Base-by-base conservation (phyloP, 1,140 invertebrate genomes). In the Matsumurasca onukii region DNA sequence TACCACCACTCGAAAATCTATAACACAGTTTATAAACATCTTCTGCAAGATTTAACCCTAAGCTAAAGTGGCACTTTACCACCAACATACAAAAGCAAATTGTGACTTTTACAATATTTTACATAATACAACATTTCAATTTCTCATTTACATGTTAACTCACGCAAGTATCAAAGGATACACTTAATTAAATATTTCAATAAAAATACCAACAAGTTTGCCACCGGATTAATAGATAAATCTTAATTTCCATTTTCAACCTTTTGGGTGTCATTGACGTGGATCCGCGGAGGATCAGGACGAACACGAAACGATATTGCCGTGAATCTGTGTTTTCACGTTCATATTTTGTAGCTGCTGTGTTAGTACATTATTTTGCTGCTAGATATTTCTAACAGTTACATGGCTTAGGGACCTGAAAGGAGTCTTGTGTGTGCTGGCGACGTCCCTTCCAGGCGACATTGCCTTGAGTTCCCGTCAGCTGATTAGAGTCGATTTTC, bases 1-100 rank as follows among this genome's bases (percentile, higher is more conserved):
- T 99, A 99, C 97, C 97, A 99, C 97, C 97, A 99, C 81, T 99
- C 97, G 82, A 99, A 98, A 76, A 99, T 98, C 87, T 88, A 75
- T 45, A 74, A 77, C 71, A 69, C n/a, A n/a, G n/a, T n/a, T n/a
- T n/a, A n/a, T n/a, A n/a, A n/a, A n/a, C n/a, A n/a, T n/a, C n/a
- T n/a, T n/a, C n/a, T n/a, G n/a, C n/a, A n/a, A n/a, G n/a, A n/a
- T n/a, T n/a, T n/a, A n/a, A n/a, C n/a, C n/a, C n/a, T n/a, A n/a
- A n/a, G n/a, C n/a, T n/a, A n/a, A n/a, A n/a, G n/a, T n/a, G n/a
- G n/a, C n/a, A n/a, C n/a, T n/a, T n/a, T n/a, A n/a, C 69, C 63
- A 73, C 48, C 29, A 22, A 31, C 15, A 63, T 25, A 62, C 22
- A 13, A 68, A 68, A 30, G 31, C 1, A n/a, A 1, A 3, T 30